Conservation (phyloP, 2,888 invertebrate genomes). For the Lepidocyrtinus sp. region DNA sequence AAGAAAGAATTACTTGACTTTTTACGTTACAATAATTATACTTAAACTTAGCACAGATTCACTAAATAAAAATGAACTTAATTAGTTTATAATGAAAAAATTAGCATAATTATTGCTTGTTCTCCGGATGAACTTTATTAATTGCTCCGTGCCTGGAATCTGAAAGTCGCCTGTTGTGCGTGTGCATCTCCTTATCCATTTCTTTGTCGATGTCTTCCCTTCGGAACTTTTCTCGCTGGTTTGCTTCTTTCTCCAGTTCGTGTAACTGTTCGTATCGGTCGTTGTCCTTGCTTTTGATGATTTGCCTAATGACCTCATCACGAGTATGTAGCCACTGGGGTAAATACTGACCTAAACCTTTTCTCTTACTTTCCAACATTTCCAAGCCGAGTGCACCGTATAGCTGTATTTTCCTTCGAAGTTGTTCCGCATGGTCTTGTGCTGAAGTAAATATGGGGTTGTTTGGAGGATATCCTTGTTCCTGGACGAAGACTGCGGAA, state of each 20-base stretch:
- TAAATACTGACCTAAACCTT: slow-evolving; percentile 34
- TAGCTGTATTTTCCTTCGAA: slow-evolving; percentile 44
- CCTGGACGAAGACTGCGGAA: slow-evolving; percentile 34
- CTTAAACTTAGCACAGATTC: too few relatives aligned
- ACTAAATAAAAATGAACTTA: too few relatives aligned
- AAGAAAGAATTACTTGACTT: too few relatives aligned
- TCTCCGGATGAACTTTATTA: not conserved
- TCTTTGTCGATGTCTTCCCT: not conserved
- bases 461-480: slow-evolving; percentile 50
- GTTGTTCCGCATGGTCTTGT: slow-evolving; percentile 31
- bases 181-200: too few relatives aligned
- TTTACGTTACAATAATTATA: too few relatives aligned
- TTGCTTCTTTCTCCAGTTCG: not conserved
- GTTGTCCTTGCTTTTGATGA: slow-evolving; percentile 19
- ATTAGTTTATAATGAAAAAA: too few relatives aligned
- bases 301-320: slow-evolving; percentile 48
- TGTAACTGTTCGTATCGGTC: not conserved
- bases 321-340: slow-evolving; percentile 42
- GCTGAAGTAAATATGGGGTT: slow-evolving; percentile 38
- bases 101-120: too few relatives aligned
- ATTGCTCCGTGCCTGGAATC: not conserved
- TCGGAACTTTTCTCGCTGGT: not conserved
- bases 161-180: not conserved
- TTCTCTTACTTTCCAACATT: slow-evolving; percentile 31
- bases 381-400: slow-evolving; percentile 52